Base-by-base conservation (phyloP, 2,113 vertebrate species). In the Apeltes quadracus region DNA sequence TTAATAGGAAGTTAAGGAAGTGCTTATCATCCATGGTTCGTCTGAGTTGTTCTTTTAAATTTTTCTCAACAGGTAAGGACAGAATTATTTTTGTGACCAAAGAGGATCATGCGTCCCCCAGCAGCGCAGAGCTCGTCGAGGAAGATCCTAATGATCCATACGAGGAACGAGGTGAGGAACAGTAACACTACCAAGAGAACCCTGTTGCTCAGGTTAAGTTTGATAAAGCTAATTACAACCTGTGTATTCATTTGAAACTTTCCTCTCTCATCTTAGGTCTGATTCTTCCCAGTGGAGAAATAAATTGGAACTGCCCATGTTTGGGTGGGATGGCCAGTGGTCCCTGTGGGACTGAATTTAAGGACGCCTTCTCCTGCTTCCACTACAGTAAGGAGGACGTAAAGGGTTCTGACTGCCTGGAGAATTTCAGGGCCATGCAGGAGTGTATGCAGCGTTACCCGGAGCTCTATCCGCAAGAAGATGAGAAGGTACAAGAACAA, bases 221-320 rank as follows among this genome's bases (percentile, higher is more conserved):
- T 43, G 5, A 58, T 39, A 64, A 58, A 20, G 3, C 0, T 8
- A 29, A 44, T 67, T 61, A n/a, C 20, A 41, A 48, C 2, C 34
- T 4, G 1, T 7, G 3, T 32, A 18, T 58, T 43, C 14, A 50
- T 29, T 64, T 25, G 20, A 36, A 8, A 48, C 3, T 58, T n/a
- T 55, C 22, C 12, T 62, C 23, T 59, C 18, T 57, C 18, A 3
- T 61, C 12, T 10, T 54, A 97, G 97, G 97, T 64, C 90, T 98
- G 73, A 97, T 98, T 90, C 84, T 98, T 84, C 96, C 96, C 67
- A 96, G 75, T 62, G 96, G 96, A 75, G 96, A 97, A 67, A 97
- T 99, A 82, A 98, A 98, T 83, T 98, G 97, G 97, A 98, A 97
- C 89, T 98, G 97, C 81, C 96, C 97, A 0, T 98, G 96, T 69